Base-by-base conservation (phyloP, 2,888 invertebrate species). In the Amiota mariae region DNA sequence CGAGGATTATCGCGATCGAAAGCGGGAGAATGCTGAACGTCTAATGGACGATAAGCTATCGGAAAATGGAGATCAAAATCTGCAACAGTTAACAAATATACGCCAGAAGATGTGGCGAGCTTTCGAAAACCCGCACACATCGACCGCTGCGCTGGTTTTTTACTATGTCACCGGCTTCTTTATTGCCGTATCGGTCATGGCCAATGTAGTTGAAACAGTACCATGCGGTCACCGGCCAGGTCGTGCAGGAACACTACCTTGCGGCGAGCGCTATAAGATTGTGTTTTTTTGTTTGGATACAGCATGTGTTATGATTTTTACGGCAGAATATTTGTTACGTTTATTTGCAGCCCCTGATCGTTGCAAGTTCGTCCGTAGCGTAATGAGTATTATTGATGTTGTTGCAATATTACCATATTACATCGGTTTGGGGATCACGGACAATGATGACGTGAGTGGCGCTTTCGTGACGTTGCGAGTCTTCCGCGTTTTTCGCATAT, bases 131-230 rank as follows among this genome's bases (percentile, higher is more conserved):
- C 98, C 99, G 48, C 99, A 99, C 91, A 98, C 98, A 75, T 98
- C 98, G 74, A 99, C 99, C 57, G 96, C 98, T 8, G 99, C 99
- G n/a, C 92, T 99, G 85, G 99, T 99, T 76, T 99, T 99, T 91
- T 99, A 99, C 91, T 99, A 99, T 91, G 99, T 99, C 76, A 99
- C 99, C 66, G 99, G 99, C 72, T 99, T 99, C 91, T 99, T 99
- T 92, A 99, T 99, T 87, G 99, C 99, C 81, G 98, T 99, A 67
- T 98, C 98, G 78, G 99, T 99, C 87, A 95, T 99, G 95, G 99
- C 99, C 75, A 99, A 99, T 91, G 99, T 99, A 73, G 97, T 98
- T 77, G 99, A 99, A 91, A 99, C 99, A 61, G 87, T 88, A 57
- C 87, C 87, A 48, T 88, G 87, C 63, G 87, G 87, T 24, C 88